Percentiles rank a stretch among this genome's conserved stretches.
These are phyloP conservation scores for Coregonus sp. DNA, from an alignment of 2,797 vertebrate species.

Conservation along the genomic window DNA sequence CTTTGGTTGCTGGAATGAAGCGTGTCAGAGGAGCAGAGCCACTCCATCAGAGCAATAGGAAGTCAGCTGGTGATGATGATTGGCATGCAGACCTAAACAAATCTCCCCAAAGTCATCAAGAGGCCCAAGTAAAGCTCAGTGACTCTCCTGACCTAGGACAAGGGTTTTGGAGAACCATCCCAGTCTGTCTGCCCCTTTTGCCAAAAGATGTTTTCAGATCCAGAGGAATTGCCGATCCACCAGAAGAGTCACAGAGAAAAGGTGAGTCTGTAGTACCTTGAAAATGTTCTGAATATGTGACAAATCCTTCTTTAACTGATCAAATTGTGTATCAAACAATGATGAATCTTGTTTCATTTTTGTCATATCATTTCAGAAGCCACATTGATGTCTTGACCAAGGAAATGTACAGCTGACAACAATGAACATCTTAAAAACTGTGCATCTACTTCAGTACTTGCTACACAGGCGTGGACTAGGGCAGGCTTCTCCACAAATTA, in stretches of 20 bases:
- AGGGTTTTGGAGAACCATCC: slow-evolving; percentile 21
- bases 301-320: background rate
- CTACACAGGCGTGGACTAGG: background rate
- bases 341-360: background rate
- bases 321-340: background rate
- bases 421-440: slow-evolving; percentile 7
- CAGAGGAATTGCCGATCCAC: slow-evolving; percentile 43
- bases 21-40: background rate
- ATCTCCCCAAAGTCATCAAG: slow-evolving; percentile 13
- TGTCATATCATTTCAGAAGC: slow-evolving; percentile 44
- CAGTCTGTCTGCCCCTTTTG: slow-evolving; percentile 38
- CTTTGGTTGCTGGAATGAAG: slow-evolving; percentile 8
- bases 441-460: slow-evolving; percentile 20
- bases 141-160: slow-evolving; percentile 8
- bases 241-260: slow-evolving; percentile 49
- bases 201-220: slow-evolving; percentile 52
- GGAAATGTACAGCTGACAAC: background rate
- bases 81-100: slow-evolving; percentile 26
- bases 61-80: slow-evolving; percentile 37
- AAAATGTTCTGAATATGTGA: background rate
- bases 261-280: slow-evolving; percentile 26
- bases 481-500: background rate
- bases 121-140: slow-evolving; percentile 4
- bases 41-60: slow-evolving; percentile 11
- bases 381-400: slow-evolving; percentile 35